Base-by-base conservation (phyloP, 1,140 invertebrate genomes). In the Leptopilina clavipes region DNA sequence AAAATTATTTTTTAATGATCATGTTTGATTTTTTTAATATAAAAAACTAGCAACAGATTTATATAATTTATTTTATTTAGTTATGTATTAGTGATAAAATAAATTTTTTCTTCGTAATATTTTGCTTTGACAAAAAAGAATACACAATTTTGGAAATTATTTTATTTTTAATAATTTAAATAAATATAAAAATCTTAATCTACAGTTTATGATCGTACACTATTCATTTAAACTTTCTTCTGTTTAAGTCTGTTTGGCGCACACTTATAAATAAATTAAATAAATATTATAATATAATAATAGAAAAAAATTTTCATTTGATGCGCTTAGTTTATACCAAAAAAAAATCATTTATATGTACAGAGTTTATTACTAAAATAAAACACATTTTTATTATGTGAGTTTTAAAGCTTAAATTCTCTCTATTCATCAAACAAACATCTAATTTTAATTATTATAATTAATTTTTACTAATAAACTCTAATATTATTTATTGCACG, bases 401-500 rank as follows among this genome's bases (percentile, higher is more conserved):
- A 52, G 14, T 52, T 52, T 31, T 52, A 52, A 52, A 52, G 48
- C 48, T 52, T 52, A 52, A 52, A n/a, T 52, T 52, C n/a, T n/a
- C n/a, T 52, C 48, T 31, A 31, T 31, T 65, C 1, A 31, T 31
- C 14, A 65, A n/a, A 31, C 25, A 31, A 9, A 22, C 31, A 31
- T 37, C 25, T 65, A 31, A n/a, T 65, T 65, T 65, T 37, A 65
- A 65, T 5, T 37, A 44, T 59, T n/a, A 3, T 52, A 19, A 74
- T 17, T 43, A 44, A 65, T 54, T 54, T 43, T 74, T 74, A 40
- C 17, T 43, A 54, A 70, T 12, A 70, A 74, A 74, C 18, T 44
- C 17, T 14, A 25, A 44, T 12, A 59, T 19, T 65, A 37, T 43
- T 40, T 74, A 73, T 74, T 74, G 54, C 43, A 59, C 48, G 52